Evolutionary conservation across 2,113 vertebrate genomes (phyloP).

Genomic region (Rhinoptilus africanus): DNA sequence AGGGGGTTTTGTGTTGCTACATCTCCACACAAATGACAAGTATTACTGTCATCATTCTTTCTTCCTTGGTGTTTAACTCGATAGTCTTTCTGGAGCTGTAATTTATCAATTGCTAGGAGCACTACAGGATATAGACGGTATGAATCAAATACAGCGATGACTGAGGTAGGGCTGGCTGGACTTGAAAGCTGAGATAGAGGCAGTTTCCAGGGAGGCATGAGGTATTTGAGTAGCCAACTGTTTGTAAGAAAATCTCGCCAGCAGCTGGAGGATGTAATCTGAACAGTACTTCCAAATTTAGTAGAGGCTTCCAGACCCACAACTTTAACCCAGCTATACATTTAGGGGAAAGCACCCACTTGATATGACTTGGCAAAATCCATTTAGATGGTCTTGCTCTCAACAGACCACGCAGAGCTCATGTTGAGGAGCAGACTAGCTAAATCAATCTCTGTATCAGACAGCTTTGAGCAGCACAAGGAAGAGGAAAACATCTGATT

Average conservation of each 20-base stretch:
- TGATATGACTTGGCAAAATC: background rate
- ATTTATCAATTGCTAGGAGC: slow-evolving; percentile 29
- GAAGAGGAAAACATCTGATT: background rate
- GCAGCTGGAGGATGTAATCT: slow-evolving; percentile 47
- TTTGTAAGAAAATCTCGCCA: slow-evolving; percentile 56
- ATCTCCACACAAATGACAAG: slow-evolving; percentile 8
- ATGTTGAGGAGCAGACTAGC: background rate
- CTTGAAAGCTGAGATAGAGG: slow-evolving; percentile 33
- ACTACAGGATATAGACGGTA: background rate
- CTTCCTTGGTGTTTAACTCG: slow-evolving; percentile 29
- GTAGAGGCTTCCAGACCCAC: background rate
- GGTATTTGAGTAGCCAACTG: slow-evolving; percentile 49
- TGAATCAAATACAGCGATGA: background rate
- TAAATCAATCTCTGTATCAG: background rate
- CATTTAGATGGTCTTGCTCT: background rate
- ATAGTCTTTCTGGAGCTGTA: slow-evolving; percentile 20
- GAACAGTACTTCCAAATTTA: slow-evolving; percentile 39
- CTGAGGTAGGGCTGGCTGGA: slow-evolving; percentile 8
- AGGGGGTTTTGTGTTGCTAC: slow-evolving; percentile 1
- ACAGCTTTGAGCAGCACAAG: background rate
- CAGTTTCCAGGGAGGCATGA: background rate
- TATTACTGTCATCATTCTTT: slow-evolving; percentile 48
- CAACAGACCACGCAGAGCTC: background rate
- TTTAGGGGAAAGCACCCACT: background rate
- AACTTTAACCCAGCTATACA: background rate